Conservation (phyloP, 2,888 invertebrate genomes). For the Leptopterna dolabrata region DNA sequence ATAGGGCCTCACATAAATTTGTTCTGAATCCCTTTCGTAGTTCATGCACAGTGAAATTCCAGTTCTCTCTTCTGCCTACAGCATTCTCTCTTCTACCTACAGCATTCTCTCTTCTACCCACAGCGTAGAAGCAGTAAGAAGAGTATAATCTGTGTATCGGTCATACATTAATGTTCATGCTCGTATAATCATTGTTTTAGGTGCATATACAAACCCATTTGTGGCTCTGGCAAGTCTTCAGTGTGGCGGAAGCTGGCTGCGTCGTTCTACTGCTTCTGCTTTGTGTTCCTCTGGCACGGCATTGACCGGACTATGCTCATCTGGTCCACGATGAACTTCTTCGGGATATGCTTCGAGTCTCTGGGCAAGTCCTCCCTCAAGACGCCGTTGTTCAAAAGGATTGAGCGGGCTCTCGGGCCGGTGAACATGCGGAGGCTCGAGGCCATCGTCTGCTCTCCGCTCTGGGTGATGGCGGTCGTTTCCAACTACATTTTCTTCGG, state of each 20-base stretch:
- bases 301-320: constrained; percentile 79
- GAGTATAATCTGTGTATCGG: too few species aligned
- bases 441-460: constrained; percentile 77
- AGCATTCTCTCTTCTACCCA: too few species aligned
- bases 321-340: constrained; percentile 89
- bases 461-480: constrained; percentile 82
- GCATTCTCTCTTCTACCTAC: too few species aligned
- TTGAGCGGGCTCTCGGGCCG: constrained; percentile 60
- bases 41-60: too few species aligned
- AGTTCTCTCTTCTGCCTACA: too few species aligned
- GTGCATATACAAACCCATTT: constrained; percentile 84
- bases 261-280: constrained; percentile 81
- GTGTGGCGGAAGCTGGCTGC: constrained; percentile 74
- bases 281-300: constrained; percentile 94
- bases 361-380: constrained; percentile 71
- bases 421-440: constrained; percentile 73
- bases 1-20: too few species aligned
- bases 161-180: too few species aligned
- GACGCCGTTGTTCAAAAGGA: constrained; percentile 65
- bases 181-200: constrained; percentile 67
- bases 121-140: too few species aligned
- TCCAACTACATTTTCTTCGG: constrained; percentile 92
- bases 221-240: constrained; percentile 65
- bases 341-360: constrained; percentile 81
- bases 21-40: too few species aligned